A percentile compares a stretch with the other conserved stretches of the same genome.
Evolutionary conservation across 2,113 vertebrate genomes (phyloP).

Genomic region (Athene noctua): DNA sequence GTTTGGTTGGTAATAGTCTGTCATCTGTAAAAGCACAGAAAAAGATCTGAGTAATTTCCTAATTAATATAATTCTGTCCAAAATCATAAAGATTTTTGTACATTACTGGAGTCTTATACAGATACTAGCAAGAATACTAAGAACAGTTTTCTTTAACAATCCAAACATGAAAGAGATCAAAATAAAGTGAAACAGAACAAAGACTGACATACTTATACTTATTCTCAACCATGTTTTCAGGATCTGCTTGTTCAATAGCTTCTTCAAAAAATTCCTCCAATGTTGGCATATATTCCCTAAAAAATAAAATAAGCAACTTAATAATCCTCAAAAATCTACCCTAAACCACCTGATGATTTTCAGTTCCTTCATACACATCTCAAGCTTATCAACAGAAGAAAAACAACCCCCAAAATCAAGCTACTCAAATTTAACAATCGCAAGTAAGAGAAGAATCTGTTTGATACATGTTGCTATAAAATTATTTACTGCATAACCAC

Average conservation of each 20-base stretch:
- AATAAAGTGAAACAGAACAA: not conserved
- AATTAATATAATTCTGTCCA: not conserved
- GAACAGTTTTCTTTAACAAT: not conserved
- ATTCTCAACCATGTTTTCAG: constrained; percentile 96
- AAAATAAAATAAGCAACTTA: not conserved
- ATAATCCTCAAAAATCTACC: not conserved
- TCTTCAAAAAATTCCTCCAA: constrained; percentile 97
- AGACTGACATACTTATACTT: constrained; percentile 89
- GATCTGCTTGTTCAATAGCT: constrained; percentile 97
- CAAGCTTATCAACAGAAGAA: not conserved
- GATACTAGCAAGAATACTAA: not conserved
- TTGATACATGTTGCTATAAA: not conserved
- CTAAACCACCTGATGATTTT: not conserved
- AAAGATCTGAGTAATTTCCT: not conserved
- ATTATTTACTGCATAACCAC: not conserved
- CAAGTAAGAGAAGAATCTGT: not conserved
- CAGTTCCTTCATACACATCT: not conserved
- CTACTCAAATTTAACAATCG: not conserved
- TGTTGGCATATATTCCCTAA: constrained; percentile 95
- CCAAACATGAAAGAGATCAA: not conserved
- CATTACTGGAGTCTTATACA: not conserved
- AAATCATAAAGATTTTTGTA: not conserved
- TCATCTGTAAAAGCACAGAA: not conserved
- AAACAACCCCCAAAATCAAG: not conserved
- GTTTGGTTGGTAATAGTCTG: not conserved